phyloP scores from a whole-genome alignment of 2,797 vertebrate species.

The Pangasius krempfi region DNA sequence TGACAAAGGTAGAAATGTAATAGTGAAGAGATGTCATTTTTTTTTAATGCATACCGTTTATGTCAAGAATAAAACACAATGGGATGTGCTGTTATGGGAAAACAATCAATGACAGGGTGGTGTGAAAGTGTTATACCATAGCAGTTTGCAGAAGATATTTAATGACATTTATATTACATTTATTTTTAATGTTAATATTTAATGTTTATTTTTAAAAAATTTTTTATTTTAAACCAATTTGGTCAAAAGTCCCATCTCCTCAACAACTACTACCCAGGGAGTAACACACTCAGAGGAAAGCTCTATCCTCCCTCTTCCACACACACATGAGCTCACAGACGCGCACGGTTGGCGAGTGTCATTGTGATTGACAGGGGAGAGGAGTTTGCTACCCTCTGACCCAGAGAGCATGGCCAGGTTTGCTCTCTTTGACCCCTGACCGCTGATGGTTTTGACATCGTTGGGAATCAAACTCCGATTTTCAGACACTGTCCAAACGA shows the following conservation, averaged over 20 bases:
- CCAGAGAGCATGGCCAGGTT: background rate
- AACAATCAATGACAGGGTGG: background rate
- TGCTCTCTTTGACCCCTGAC: background rate
- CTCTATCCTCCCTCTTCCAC: background rate
- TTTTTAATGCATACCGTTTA: too few species aligned
- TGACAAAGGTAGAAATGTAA: background rate
- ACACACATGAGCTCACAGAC: background rate
- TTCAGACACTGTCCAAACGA: background rate
- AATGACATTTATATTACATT: background rate
- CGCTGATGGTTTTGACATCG: background rate
- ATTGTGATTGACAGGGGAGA: background rate
- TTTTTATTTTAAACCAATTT: background rate
- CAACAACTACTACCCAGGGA: background rate
- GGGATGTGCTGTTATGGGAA: background rate
- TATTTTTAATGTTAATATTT: background rate
- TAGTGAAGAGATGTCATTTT: background rate
- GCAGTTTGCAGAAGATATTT: background rate
- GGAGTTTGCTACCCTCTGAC: background rate
- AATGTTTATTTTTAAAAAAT: background rate
- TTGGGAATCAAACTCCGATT: background rate
- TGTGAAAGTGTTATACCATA: background rate
- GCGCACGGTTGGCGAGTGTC: background rate
- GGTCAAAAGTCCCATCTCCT: background rate
- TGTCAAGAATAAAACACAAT: background rate
- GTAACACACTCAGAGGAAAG: background rate